Evolutionary conservation across 2,113 vertebrate species (phyloP).

Genomic region (Mustelus asterias): DNA sequence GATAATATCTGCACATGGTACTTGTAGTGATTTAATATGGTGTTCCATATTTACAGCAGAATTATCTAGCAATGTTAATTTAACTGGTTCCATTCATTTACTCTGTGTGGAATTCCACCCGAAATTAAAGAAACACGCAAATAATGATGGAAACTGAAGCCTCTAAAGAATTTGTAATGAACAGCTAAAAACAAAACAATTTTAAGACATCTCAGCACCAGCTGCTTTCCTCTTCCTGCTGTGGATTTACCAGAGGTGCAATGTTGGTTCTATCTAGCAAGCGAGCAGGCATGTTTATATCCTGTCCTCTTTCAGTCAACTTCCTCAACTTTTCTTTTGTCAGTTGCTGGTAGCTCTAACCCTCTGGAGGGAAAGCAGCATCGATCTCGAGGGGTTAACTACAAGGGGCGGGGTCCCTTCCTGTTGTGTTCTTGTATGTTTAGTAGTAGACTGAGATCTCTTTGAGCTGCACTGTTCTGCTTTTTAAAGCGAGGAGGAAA

Average conservation of each 20-base stretch:
- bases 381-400: background rate
- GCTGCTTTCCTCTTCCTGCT: conserved; percentile 35
- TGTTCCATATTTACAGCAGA: background rate
- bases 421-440: conserved; percentile 30
- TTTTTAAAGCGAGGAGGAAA: background rate
- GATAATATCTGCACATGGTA: background rate
- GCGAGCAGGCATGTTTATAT: conserved; percentile 21
- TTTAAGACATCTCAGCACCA: conserved; percentile 27
- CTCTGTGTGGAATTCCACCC: background rate
- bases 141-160: background rate
- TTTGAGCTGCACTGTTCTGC: background rate
- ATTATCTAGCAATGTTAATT: background rate
- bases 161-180: background rate
- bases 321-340: conserved; percentile 35
- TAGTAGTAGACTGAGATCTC: conserved; percentile 4
- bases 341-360: background rate
- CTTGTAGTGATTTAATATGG: background rate
- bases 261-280: conserved; percentile 25
- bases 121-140: background rate
- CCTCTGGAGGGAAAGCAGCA: conserved; percentile 23
- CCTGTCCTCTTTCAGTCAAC: conserved; percentile 36
- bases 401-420: conserved; percentile 20
- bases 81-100: background rate
- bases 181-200: conserved; percentile 24
- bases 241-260: background rate